Evolutionary conservation across 2,113 vertebrate genomes (phyloP), one percentile per base, ranked within the genome.

Genomic region (Channa maculata): DNA sequence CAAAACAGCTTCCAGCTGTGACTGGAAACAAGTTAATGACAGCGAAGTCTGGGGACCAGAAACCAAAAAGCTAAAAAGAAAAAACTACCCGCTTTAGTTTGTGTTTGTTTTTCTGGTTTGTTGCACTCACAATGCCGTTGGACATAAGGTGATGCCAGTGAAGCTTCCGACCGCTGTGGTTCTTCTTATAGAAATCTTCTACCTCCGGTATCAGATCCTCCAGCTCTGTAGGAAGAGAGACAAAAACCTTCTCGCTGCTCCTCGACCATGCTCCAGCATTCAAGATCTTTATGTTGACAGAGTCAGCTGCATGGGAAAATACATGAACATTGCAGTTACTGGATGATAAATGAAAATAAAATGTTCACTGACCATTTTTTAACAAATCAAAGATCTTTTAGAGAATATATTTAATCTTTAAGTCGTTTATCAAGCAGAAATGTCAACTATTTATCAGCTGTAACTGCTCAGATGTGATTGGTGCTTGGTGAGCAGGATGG

Each of bases 71-170:
- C 24, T 24, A 24, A 24, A 24, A 24, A 24, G 24, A 24, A 24
- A 24, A 24, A 24, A 24, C 24, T 24, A 24, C 24, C 24, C 1
- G 24, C 4, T 48, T 48, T 2, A 15, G 48, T 41, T n/a, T 15
- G 10, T 52, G 39, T 58, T 44, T 14, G 36, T 45, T n/a, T 34
- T 12, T 51, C 34, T 33, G 8, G 1, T 39, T 9, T 9, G 38
- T 37, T 12, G 0, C 1, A 95, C 98, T 95, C 92, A 99, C 98
- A 87, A 99, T 99, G 94, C 98, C 98, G 67, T 99, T 99, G 79
- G 98, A 99, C 98, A 99, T 99, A 83, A 99, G 96, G 88, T 99
- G 98, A 76, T 99, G 98, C 98, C 98, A 99, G 89, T 99, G 98
- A 43, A 99, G 94, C 86, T 99, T 99, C 89, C 98, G 94, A 87